Percentiles rank a stretch among this genome's conserved stretches.
These are phyloP conservation scores for Brachirus orientalis DNA, from an alignment of 2,113 vertebrate genomes.

Conservation along the genomic window DNA sequence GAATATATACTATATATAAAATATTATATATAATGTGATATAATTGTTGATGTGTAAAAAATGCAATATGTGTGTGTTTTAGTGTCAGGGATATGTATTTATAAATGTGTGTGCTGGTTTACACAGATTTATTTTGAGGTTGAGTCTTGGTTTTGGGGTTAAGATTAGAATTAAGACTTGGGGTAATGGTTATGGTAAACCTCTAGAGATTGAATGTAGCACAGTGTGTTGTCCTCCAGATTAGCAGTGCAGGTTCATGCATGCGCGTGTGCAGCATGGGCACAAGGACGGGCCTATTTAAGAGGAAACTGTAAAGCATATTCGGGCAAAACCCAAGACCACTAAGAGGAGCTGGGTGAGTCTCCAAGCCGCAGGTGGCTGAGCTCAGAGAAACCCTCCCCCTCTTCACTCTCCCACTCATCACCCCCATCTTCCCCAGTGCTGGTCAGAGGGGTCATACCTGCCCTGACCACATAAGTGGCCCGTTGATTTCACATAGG, in stretches of 20 bases:
- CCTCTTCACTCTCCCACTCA: constrained; percentile 6
- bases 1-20: too few relatives aligned
- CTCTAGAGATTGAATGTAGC: constrained; percentile 25
- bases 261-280: constrained; percentile 20
- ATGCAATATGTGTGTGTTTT: constrained; percentile 9
- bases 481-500: constrained; percentile 61
- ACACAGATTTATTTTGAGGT: constrained; percentile 20
- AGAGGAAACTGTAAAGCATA: constrained; percentile 66
- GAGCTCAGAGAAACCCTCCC: constrained; percentile 26
- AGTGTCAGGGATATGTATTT: neutral
- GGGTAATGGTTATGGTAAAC: constrained; percentile 46
- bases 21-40: too few relatives aligned
- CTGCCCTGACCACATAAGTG: constrained; percentile 71
- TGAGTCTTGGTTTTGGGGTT: constrained; percentile 48
- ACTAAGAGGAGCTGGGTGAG: constrained; percentile 68
- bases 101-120: constrained; percentile 7
- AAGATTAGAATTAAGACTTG: constrained; percentile 33
- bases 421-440: constrained; percentile 16
- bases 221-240: constrained; percentile 22
- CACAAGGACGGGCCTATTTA: constrained; percentile 31
- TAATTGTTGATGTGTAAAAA: constrained; percentile 7
- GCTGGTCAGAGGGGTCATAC: constrained; percentile 62
- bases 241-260: neutral
- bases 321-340: constrained; percentile 69
- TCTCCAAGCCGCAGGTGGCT: constrained; percentile 72